A percentile compares a stretch with the other conserved stretches of the same genome.
phyloP scores from a whole-genome alignment of 2,113 vertebrate species.

The Aix galericulata region DNA sequence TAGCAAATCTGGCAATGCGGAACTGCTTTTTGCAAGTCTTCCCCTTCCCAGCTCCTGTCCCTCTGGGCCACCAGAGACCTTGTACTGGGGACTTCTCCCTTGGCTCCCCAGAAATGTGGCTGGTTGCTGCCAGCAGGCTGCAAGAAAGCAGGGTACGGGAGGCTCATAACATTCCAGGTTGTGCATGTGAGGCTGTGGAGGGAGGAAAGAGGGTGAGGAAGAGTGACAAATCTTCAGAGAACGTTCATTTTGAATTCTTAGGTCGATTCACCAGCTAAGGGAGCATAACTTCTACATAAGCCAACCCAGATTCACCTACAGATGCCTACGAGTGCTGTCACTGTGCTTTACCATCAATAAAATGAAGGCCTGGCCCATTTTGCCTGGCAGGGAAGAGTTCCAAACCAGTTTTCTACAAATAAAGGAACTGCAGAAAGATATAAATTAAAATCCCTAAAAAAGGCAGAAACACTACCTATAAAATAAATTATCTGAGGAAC shows the following conservation, averaged over 20 bases:
- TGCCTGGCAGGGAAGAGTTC: slow-evolving; percentile 25
- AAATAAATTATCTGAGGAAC: slow-evolving; percentile 54
- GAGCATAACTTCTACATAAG: neutral
- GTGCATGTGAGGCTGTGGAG: neutral
- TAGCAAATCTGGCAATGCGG: neutral
- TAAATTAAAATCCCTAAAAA: slow-evolving; percentile 13
- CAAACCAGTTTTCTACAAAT: slow-evolving; percentile 41
- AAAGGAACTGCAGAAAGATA: slow-evolving; percentile 16
- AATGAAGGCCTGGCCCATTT: neutral
- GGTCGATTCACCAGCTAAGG: neutral
- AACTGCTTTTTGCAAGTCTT: neutral
- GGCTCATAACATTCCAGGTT: neutral
- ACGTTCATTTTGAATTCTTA: neutral
- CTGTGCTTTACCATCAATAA: slow-evolving; percentile 24
- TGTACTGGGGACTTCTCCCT: neutral
- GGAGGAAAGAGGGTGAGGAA: neutral
- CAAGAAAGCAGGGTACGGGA: neutral
- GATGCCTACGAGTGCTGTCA: neutral
- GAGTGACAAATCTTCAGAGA: neutral
- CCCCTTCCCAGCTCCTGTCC: neutral
- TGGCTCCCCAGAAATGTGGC: accelerated
- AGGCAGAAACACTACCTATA: slow-evolving; percentile 8
- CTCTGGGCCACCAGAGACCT: neutral
- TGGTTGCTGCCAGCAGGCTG: neutral
- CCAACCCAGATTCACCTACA: slow-evolving; percentile 37